Evolutionary conservation across 2,888 invertebrate genomes (phyloP).

Genomic region (Cylloceria caligata): DNA sequence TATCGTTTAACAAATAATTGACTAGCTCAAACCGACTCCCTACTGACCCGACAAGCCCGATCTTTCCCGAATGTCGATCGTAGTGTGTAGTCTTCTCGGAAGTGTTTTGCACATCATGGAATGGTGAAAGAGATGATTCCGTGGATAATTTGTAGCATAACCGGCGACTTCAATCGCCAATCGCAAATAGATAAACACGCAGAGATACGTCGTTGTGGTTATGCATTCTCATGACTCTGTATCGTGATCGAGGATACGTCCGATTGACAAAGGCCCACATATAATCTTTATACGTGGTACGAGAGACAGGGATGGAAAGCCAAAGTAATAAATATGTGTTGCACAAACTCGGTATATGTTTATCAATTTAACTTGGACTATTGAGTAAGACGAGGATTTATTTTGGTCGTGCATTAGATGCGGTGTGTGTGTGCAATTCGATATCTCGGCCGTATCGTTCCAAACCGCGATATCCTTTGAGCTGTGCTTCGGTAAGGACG

Average conservation of each 20-base stretch:
- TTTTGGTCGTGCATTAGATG: background rate
- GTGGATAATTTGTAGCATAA: constrained; percentile 11
- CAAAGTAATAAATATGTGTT: background rate
- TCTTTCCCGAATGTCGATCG: background rate
- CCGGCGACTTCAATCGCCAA: constrained; percentile 2
- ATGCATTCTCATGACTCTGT: constrained; percentile 24
- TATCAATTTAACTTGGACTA: background rate
- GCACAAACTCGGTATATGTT: background rate
- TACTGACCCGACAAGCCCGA: background rate
- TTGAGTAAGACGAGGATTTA: background rate
- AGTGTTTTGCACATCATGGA: constrained; percentile 34
- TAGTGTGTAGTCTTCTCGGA: constrained; percentile 40
- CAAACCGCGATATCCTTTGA: background rate
- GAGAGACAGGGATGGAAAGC: background rate
- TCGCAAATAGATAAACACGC: constrained; percentile 1
- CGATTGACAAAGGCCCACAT: constrained; percentile 5
- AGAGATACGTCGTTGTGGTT: constrained; percentile 16
- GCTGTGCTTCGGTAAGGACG: background rate
- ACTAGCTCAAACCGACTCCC: background rate
- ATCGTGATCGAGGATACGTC: constrained; percentile 36
- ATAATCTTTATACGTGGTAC: background rate
- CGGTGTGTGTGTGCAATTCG: background rate
- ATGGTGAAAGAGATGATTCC: constrained; percentile 40
- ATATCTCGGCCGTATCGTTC: background rate
- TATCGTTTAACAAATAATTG: constrained; percentile 5